Evolutionary conservation across 64 coral and sea anemone genomes (phyloP).

Genomic region (Montipora cactus): DNA sequence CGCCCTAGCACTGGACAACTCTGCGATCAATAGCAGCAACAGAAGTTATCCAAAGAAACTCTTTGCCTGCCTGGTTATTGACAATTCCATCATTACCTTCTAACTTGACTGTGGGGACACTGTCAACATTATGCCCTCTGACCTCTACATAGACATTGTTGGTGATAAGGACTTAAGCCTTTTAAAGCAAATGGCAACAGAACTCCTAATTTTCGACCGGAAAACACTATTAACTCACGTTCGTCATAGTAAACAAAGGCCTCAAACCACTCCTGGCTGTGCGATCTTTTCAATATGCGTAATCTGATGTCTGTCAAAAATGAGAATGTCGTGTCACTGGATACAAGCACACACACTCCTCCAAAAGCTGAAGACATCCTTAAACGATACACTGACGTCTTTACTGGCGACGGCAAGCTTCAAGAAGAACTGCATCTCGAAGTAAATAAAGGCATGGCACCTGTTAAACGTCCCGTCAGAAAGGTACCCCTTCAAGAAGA

Average conservation of each 20-base stretch:
- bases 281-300: neutral
- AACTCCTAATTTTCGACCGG: conserved; percentile 22
- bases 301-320: conserved; percentile 47
- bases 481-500: too few species aligned
- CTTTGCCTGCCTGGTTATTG: neutral
- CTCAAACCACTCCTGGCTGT: conserved; percentile 45
- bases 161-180: neutral
- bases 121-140: conserved; percentile 50
- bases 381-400: too few species aligned
- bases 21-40: neutral
- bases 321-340: conserved; percentile 38
- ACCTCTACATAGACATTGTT: conserved; percentile 17
- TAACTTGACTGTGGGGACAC: neutral
- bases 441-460: too few species aligned
- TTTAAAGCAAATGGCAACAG: neutral
- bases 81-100: neutral
- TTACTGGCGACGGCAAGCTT: neutral
- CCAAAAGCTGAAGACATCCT: neutral
- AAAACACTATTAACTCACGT: conserved; percentile 1
- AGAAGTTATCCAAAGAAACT: too few species aligned
- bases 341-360: neutral
- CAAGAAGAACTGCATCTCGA: neutral
- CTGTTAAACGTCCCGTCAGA: too few species aligned
- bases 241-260: neutral
- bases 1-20: conserved; percentile 15